These are phyloP conservation scores for Sciaenops ocellatus DNA, from an alignment of 2,797 vertebrate species.

Conservation along the genomic window DNA sequence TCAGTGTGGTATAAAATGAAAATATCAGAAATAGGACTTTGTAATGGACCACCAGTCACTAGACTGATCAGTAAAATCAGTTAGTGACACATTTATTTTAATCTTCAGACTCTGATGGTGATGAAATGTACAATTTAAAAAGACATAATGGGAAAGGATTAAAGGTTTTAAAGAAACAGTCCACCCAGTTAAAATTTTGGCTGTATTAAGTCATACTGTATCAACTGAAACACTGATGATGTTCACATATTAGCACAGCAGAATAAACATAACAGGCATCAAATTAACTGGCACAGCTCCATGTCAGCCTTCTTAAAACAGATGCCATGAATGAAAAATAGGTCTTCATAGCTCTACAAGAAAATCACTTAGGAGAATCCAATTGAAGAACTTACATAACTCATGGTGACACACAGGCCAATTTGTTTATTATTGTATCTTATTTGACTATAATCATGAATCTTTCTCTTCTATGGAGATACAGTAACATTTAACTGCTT, in stretches of 20 bases:
- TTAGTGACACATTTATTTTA: not conserved
- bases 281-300: slow-evolving; percentile 50
- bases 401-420: not conserved
- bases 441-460: not conserved
- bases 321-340: not conserved
- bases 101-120: not conserved
- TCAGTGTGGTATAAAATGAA: not conserved
- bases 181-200: slow-evolving; percentile 1
- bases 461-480: not conserved
- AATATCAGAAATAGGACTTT: not conserved
- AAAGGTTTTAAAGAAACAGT: slow-evolving; percentile 10
- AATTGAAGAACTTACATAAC: not conserved
- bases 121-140: not conserved
- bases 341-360: not conserved
- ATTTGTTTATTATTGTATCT: not conserved
- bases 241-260: slow-evolving; percentile 5
- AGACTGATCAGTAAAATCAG: not conserved
- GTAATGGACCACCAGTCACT: not conserved
- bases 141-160: not conserved
- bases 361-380: not conserved
- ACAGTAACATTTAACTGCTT: not conserved
- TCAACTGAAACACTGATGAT: not conserved
- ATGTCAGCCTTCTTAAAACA: not conserved
- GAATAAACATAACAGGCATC: slow-evolving; percentile 32
- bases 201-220: not conserved